Percentiles rank a stretch among this genome's conserved stretches.
phyloP scores from a whole-genome alignment of 2,797 vertebrate genomes.

The Urosaurus nigricauda region DNA sequence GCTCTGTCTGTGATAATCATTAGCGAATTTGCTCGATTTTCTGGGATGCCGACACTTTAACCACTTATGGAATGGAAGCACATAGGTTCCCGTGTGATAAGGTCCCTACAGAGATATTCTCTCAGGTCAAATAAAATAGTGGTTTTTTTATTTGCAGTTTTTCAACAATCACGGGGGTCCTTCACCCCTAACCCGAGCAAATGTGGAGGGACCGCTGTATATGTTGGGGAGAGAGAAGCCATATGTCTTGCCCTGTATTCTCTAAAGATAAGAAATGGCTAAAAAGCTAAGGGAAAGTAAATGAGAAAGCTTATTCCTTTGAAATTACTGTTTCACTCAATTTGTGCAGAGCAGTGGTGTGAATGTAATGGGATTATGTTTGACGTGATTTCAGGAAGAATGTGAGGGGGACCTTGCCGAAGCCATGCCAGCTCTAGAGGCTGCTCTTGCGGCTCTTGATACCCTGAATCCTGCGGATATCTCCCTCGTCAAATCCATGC shows the following conservation, averaged over 20 bases:
- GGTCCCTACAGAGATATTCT: too few relatives aligned
- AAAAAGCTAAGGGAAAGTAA: background rate
- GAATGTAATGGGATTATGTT: conserved; percentile 10
- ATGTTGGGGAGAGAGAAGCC: background rate
- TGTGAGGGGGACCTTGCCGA: conserved; percentile 93
- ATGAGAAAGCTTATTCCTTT: background rate
- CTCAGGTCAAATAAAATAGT: too few relatives aligned
- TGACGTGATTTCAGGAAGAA: conserved; percentile 83
- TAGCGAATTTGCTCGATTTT: too few relatives aligned
- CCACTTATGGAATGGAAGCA: too few relatives aligned
- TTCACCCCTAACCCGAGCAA: too few relatives aligned
- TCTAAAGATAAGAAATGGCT: background rate
- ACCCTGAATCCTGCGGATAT: conserved; percentile 93
- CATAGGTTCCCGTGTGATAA: too few relatives aligned
- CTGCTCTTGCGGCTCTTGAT: conserved; percentile 89
- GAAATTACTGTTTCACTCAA: background rate
- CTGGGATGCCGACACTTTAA: too few relatives aligned
- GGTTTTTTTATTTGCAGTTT: too few relatives aligned
- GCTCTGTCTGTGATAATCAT: too few relatives aligned
- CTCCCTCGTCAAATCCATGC: conserved; percentile 93
- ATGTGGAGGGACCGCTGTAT: too few relatives aligned
- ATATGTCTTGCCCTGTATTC: background rate
- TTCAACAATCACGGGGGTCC: too few relatives aligned
- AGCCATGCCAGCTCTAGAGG: conserved; percentile 91
- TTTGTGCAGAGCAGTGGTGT: background rate